Evolutionary conservation across 2,888 invertebrate genomes (phyloP).

Genomic region (Parascotia fuliginaria): DNA sequence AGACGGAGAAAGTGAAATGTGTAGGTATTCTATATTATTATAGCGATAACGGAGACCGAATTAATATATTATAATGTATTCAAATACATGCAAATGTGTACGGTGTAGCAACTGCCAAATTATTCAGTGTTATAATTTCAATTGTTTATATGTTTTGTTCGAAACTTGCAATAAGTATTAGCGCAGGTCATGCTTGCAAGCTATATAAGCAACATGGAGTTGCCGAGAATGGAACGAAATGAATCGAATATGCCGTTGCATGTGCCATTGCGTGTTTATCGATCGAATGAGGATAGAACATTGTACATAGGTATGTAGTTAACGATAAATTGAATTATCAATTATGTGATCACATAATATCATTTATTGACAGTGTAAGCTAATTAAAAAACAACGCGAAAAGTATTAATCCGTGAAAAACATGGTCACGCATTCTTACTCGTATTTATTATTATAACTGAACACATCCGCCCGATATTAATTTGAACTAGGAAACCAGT

Average conservation of each 20-base stretch:
- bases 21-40: constrained; percentile 27
- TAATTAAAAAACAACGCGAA: not conserved
- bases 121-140: constrained; percentile 13
- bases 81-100: constrained; percentile 32
- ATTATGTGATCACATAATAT: too few species aligned
- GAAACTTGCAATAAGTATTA: not conserved
- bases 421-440: not conserved
- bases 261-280: constrained; percentile 27
- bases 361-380: too few species aligned
- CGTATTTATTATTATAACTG: too few species aligned
- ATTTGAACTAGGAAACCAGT: not conserved
- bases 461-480: too few species aligned
- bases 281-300: constrained; percentile 19
- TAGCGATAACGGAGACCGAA: constrained; percentile 28
- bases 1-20: constrained; percentile 31
- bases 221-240: constrained; percentile 36
- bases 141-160: not conserved
- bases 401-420: not conserved
- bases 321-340: constrained; percentile 24
- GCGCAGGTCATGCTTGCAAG: too few species aligned
- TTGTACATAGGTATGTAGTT: constrained; percentile 20
- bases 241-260: constrained; percentile 36
- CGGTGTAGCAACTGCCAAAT: constrained; percentile 9
- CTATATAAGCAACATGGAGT: too few species aligned
- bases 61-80: constrained; percentile 39